Base-by-base conservation (phyloP, 2,888 invertebrate genomes). In the Hydrotaea cyrtoneurina region DNA sequence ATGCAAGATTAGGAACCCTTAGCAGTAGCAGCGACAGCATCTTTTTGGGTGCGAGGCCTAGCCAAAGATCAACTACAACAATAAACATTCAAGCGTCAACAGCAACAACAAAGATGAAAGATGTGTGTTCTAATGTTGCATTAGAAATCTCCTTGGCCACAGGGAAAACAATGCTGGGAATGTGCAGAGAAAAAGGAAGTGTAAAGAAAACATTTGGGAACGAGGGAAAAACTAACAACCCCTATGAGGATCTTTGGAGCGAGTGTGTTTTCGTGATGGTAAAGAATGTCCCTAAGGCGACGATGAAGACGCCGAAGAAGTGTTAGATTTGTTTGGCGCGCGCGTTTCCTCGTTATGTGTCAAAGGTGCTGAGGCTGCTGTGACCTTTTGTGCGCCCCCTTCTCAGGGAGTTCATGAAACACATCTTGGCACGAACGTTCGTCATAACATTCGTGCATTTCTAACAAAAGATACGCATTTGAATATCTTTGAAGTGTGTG, bases 321-420 rank as follows among this genome's bases (percentile, higher is more conserved):
- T 85, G 77, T 85, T 77, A 80, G 31, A 74, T 74, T 80, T 71
- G 73, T 39, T 39, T 72, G 81, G 79, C 85, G 85, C 85, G 86
- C 85, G 83, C 80, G 59, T 86, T 83, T 76, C 53, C 73, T 72
- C 71, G 69, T 19, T 80, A 50, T 85, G 82, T 85, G 82, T 81
- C 82, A 85, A 85, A 85, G 77, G 85, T 79, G 77, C 77, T 71
- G 21, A 46, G 77, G 64, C 79, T 74, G 69, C 55, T 71, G 73
- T 80, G 85, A 85, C 85, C 85, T 85, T 82, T 80, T 81, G 46
- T 11, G n/a, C 4, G 66, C 31, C 5, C 50, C 50, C 4, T 43
- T 43, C 43, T 15, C 50, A n/a, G 15, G 50, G n/a, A 50, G 15
- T n/a, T 50, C 50, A 50, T 50, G 50, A 50, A n/a, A 17, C 57